phyloP scores from a whole-genome alignment of 2,888 invertebrate species.

The Ophioninae sp. region DNA sequence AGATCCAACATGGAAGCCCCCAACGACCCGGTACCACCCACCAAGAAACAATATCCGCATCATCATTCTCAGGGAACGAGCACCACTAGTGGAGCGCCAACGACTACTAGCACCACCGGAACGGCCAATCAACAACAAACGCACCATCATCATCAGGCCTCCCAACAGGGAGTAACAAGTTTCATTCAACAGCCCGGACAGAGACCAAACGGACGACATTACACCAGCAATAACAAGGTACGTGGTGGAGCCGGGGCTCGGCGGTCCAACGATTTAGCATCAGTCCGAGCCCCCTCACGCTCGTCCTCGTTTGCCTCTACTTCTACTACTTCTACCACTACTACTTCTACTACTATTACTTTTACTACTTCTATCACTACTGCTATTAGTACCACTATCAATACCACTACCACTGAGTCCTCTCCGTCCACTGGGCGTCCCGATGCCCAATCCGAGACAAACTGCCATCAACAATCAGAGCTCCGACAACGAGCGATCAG shows the following conservation, averaged over 20 bases:
- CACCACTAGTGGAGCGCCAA: not conserved
- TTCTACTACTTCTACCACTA: constrained; percentile 13
- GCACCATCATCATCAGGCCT: constrained; percentile 22
- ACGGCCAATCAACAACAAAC: constrained; percentile 69
- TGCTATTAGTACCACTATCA: not conserved
- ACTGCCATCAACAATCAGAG: constrained; percentile 13
- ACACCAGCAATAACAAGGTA: constrained; percentile 80
- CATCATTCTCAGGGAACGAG: constrained; percentile 40
- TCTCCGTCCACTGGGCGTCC: not conserved
- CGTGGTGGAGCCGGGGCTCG: constrained; percentile 78
- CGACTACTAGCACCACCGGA: constrained; percentile 76
- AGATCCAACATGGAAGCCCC: constrained; percentile 41
- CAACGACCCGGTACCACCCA: constrained; percentile 45
- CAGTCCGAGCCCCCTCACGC: constrained; percentile 68
- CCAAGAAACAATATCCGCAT: constrained; percentile 59
- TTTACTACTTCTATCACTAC: not conserved
- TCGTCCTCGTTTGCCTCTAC: constrained; percentile 53
- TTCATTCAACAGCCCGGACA: constrained; percentile 67
- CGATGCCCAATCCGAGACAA: not conserved
- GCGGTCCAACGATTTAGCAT: constrained; percentile 63
- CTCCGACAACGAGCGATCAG: constrained; percentile 15
- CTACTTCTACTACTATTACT: constrained; percentile 26
- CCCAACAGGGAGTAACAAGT: constrained; percentile 6
- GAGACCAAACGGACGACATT: constrained; percentile 79
- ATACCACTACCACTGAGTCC: not conserved